Evolutionary conservation across 2,888 invertebrate genomes (phyloP).

Genomic region (Drosophila subsilvestris): DNA sequence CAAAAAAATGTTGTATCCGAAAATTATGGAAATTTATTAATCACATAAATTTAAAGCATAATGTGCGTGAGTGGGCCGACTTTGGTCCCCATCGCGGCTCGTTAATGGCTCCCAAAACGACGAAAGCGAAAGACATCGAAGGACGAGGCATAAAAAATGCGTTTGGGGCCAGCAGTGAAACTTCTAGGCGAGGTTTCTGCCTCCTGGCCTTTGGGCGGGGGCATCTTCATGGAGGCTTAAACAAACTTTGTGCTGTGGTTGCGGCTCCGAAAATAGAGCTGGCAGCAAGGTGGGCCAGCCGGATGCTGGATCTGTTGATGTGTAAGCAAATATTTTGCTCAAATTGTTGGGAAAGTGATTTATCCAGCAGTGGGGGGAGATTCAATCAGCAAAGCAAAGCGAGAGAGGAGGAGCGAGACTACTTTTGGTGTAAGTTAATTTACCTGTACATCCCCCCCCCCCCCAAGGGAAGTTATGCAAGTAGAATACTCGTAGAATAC

Average conservation of each 20-base stretch:
- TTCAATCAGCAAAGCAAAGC: conserved; percentile 20
- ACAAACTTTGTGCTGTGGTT: conserved; percentile 73
- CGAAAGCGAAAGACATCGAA: conserved; percentile 34
- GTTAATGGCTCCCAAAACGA: conserved; percentile 75
- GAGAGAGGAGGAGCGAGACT: conserved; percentile 4
- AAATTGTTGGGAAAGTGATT: conserved; percentile 81
- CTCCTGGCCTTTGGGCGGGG: conserved; percentile 1
- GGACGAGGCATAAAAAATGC: conserved; percentile 73
- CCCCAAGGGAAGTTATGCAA: neutral
- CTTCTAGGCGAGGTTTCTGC: conserved; percentile 37
- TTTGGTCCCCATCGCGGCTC: conserved; percentile 34
- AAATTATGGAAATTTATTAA: conserved; percentile 82
- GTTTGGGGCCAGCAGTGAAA: conserved; percentile 56
- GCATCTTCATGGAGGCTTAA: conserved; percentile 58
- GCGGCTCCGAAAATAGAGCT: conserved; percentile 10
- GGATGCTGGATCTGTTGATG: conserved; percentile 56
- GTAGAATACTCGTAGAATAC: neutral
- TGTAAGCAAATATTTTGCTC: conserved; percentile 71
- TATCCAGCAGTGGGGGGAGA: conserved; percentile 25
- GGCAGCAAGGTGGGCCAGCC: neutral
- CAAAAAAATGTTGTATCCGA: conserved; percentile 33
- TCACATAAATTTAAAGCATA: conserved; percentile 80
- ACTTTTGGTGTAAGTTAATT: conserved; percentile 1
- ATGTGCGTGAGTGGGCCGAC: conserved; percentile 58
- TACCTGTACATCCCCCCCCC: no score